Evolutionary conservation across 2,888 invertebrate genomes (phyloP), one percentile per base, ranked within the genome.

Genomic region (Orgyia antiqua): DNA sequence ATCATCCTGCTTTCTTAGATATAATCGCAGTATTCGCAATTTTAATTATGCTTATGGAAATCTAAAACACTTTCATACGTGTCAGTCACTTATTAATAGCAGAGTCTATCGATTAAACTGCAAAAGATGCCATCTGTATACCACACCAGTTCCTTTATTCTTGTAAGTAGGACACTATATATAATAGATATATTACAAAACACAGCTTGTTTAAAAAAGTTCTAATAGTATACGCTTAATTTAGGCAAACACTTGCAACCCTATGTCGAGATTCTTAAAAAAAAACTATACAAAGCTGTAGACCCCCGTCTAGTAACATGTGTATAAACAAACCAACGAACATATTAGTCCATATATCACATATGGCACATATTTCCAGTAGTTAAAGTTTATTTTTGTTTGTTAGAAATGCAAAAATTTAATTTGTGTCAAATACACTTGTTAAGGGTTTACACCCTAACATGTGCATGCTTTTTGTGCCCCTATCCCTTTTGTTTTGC

Each of bases 371-470:
- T 39, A 67, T 56, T 27, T 0, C 2, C 1, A 5, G 6, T 0
- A 1, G 6, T 36, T 65, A 68, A 42, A 45, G 41, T 24, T 33
- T 37, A 55, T 35, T 49, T 53, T 59, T n/a, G 24, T 18, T 36
- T 35, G 30, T 11, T 31, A 7, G 18, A 10, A 13, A 8, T 13
- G 28, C 6, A 36, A 29, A 10, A 12, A 24, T 34, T 39, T 55
- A 24, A 26, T 50, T 70, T 58, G 73, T 61, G 42, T 50, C 36
- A 29, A 32, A 55, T 68, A 62, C 83, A 83, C 83, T 83, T 83
- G 83, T 78, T 69, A 52, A 62, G 76, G 75, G 73, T 66, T 69
- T 61, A 56, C 70, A 70, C 75, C 74, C 76, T 66, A 64, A 74
- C 83, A 83, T 83, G 78, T 82, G 83, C 65, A 33, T 45, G 60